Base-by-base conservation (phyloP, 2,113 vertebrate species). In the Amazona guildingii region DNA sequence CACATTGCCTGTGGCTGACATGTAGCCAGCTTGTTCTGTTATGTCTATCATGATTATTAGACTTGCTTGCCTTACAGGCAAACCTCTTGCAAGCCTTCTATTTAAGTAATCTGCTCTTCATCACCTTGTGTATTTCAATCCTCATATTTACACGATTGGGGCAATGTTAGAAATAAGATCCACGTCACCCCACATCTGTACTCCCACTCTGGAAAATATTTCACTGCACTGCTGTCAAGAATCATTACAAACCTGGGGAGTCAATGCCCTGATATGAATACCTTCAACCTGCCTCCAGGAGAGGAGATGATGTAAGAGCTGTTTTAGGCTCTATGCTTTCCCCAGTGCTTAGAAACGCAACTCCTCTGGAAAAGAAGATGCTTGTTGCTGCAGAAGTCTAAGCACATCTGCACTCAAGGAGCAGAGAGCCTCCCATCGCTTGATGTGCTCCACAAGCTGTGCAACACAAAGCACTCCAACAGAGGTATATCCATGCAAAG, bases 41-140 rank as follows among this genome's bases (percentile, higher is more conserved):
- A 76, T 44, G 83, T 64, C 91, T 67, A 62, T 97, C 86, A 94
- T 46, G 91, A 94, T 94, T 95, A 93, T 90, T 94, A 64, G 66
- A 82, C 69, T 87, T 88, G 78, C 49, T 85, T 69, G 89, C 70
- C 78, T 89, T 43, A 79, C n/a, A 73, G 86, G 49, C 41, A 82
- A 92, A 28, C 29, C 21, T 41, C 90, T 80, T 33, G 27, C 78
- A 95, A 76, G 49, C 28, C 57, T 89, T 46, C 54, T 74, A 20
- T 81, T 77, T 85, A 68, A 72, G 37, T 89, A 92, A 91, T 78
- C 89, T 97, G 86, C 91, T 96, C 92, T 91, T 94, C 92, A 95
- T 96, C 91, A 95, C 80, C 63, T 54, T 49, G 52, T 23, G 8
- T 44, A 62, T 97, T 94, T 76, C 78, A 94, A 77, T 83, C 75